A percentile compares a stretch with the other conserved stretches of the same genome.
Conservation (phyloP, 2,113 vertebrate species). For the Sinocyclocheilus maitianheensis region DNA sequence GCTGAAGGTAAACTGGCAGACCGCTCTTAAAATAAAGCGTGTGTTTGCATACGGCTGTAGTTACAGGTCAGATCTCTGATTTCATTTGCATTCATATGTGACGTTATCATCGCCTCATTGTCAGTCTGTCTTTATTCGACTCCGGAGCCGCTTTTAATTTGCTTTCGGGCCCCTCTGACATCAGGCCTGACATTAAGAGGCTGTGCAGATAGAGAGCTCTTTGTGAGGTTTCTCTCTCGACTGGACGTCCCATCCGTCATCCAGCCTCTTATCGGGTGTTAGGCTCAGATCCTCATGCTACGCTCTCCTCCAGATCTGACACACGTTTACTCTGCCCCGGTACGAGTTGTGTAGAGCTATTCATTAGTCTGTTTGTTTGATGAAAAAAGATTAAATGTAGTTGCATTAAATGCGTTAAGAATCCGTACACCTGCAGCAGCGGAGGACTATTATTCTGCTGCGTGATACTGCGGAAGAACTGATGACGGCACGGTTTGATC, state of each 20-base stretch:
- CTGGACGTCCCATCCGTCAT: slow-evolving; percentile 4
- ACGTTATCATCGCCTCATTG: slow-evolving; percentile 4
- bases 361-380: too few relatives aligned
- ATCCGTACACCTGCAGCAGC: too few relatives aligned
- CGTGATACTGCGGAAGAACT: too few relatives aligned
- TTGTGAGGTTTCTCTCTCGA: slow-evolving; percentile 44
- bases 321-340: too few relatives aligned
- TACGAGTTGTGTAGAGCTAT: too few relatives aligned
- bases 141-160: neutral
- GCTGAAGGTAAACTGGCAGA: neutral
- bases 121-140: neutral
- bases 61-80: neutral
- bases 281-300: slow-evolving; percentile 17
- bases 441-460: too few relatives aligned
- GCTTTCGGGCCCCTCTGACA: slow-evolving; percentile 48
- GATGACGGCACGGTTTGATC: too few relatives aligned
- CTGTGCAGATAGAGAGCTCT: slow-evolving; percentile 43
- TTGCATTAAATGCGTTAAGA: too few relatives aligned
- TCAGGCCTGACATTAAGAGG: slow-evolving; percentile 54
- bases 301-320: too few relatives aligned
- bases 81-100: slow-evolving; percentile 22
- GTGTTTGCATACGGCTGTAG: neutral
- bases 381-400: too few relatives aligned
- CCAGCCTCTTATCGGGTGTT: slow-evolving; percentile 28
- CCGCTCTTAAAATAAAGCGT: neutral